These are phyloP conservation scores for Cataglyphis livida DNA, from an alignment of 2,888 invertebrate species.

Conservation along the genomic window DNA sequence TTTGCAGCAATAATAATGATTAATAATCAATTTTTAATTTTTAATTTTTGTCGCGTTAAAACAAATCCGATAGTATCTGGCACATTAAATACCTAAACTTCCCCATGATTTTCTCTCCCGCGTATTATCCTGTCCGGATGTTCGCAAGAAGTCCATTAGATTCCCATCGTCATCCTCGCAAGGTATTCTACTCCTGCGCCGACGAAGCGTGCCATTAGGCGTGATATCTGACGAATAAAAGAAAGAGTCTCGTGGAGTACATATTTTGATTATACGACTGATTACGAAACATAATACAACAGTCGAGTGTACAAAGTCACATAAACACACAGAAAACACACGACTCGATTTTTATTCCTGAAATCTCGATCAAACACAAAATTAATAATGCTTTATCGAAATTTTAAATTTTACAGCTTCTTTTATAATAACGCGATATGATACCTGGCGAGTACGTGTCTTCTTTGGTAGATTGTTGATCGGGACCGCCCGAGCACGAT, in stretches of 20 bases:
- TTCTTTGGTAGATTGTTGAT: slow-evolving; percentile 84
- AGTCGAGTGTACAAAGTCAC: not conserved
- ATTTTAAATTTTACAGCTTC: not conserved
- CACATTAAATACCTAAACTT: slow-evolving; percentile 89
- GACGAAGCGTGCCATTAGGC: slow-evolving; percentile 94
- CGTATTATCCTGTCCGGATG: slow-evolving; percentile 91
- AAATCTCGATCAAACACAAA: not conserved
- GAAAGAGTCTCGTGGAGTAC: not conserved
- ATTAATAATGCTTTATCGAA: not conserved
- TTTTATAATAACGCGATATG: not conserved
- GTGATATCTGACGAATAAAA: slow-evolving; percentile 90
- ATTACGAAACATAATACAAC: not conserved
- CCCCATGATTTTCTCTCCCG: slow-evolving; percentile 94
- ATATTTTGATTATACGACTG: not conserved
- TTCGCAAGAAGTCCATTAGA: slow-evolving; percentile 94
- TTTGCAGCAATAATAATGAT: not conserved
- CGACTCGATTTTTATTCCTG: not conserved
- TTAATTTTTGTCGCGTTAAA: not conserved
- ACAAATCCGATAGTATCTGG: not conserved
- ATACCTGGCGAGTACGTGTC: slow-evolving; percentile 88
- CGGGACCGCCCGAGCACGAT: slow-evolving; percentile 86
- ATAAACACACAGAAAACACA: not conserved
- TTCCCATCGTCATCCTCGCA: slow-evolving; percentile 94
- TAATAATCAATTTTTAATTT: not conserved
- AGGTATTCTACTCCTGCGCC: slow-evolving; percentile 93